Base-by-base conservation (phyloP, 2,888 invertebrate species). In the Limnephilus rhombicus region DNA sequence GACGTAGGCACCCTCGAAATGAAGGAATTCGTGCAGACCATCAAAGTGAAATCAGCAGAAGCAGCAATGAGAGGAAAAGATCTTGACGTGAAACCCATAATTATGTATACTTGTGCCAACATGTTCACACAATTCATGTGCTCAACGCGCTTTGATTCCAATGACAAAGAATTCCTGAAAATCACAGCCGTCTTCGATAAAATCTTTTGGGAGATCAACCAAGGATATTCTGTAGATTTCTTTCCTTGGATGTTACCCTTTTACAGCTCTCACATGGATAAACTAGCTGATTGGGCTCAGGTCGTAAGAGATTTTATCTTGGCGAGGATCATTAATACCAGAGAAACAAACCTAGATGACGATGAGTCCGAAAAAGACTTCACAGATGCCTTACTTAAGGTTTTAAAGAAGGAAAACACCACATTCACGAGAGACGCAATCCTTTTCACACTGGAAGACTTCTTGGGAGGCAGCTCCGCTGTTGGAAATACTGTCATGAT, bases 161-260 rank as follows among this genome's bases (percentile, higher is more conserved):
- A 97, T 24, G 98, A 98, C 94, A 92, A 94, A 0, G 97, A 97
- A 31, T 98, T 98, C 95, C 95, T 96, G 88, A 96, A 96, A 92
- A 96, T 98, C 11, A 98, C 98, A 0, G 96, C 97, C 41, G 96
- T 96, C 92, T 98, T 98, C 94, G 98, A 98, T 94, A 97, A 98
- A 94, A 98, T 99, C 90, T 99, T 99, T 95, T 98, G 98, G 98
- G 98, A 98, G 94, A 98, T 99, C 93, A 99, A 98, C 95, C 98
- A 98, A 94, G 98, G 98, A 0, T 98, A 98, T 94, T 98, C 98
- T 0, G 97, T 98, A 0, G 99, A 99, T 94, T 98, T 98, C 94
- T 94, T 99, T 37, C 98, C 98, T 0, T 98, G 98, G 97, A 95
- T 98, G 0, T 95, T 97, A 0, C 98, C 98, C 0, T 97, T 98